These are phyloP conservation scores for Hippocampus barbouri DNA, from an alignment of 2,113 vertebrate genomes.

Conservation along the genomic window DNA sequence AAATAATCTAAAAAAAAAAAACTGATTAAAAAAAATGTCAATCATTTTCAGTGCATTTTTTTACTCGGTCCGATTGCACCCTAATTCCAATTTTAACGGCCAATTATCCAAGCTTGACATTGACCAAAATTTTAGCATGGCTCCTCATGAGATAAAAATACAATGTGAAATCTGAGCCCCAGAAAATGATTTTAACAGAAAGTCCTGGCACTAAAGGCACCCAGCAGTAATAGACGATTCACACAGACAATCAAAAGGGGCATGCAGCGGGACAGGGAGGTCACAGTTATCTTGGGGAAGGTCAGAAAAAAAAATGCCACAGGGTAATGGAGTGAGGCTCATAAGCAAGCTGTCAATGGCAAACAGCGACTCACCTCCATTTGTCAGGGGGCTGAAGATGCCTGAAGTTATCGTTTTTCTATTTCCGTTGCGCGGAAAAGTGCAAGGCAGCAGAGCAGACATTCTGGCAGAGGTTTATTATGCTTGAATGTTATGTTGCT, in stretches of 20 bases:
- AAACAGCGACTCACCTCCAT: slow-evolving; percentile 36
- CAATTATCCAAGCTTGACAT: too few relatives aligned
- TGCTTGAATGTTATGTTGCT: slow-evolving; percentile 4
- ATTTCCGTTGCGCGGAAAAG: slow-evolving; percentile 36
- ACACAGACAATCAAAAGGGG: slow-evolving; percentile 3
- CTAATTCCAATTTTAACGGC: too few relatives aligned
- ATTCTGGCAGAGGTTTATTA: slow-evolving; percentile 34
- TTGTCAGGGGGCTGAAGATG: slow-evolving; percentile 25
- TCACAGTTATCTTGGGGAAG: slow-evolving; percentile 46
- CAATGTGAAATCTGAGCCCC: background rate
- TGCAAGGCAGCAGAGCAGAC: slow-evolving; percentile 9
- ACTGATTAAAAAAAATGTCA: too few relatives aligned
- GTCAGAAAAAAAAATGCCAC: slow-evolving; percentile 46
- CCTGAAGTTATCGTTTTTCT: slow-evolving; percentile 10
- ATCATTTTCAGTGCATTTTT: too few relatives aligned
- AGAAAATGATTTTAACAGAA: background rate
- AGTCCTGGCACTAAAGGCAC: slow-evolving; percentile 18
- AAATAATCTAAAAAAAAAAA: too few relatives aligned
- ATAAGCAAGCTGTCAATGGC: slow-evolving; percentile 29
- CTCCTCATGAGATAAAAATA: too few relatives aligned
- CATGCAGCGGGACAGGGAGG: slow-evolving; percentile 33
- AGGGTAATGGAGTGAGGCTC: slow-evolving; percentile 46
- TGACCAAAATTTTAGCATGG: too few relatives aligned
- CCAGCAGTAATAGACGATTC: slow-evolving; percentile 41
- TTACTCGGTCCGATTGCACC: too few relatives aligned